phyloP scores from a whole-genome alignment of 2,797 vertebrate species.

The Acrossocheilus wenchowensis region DNA sequence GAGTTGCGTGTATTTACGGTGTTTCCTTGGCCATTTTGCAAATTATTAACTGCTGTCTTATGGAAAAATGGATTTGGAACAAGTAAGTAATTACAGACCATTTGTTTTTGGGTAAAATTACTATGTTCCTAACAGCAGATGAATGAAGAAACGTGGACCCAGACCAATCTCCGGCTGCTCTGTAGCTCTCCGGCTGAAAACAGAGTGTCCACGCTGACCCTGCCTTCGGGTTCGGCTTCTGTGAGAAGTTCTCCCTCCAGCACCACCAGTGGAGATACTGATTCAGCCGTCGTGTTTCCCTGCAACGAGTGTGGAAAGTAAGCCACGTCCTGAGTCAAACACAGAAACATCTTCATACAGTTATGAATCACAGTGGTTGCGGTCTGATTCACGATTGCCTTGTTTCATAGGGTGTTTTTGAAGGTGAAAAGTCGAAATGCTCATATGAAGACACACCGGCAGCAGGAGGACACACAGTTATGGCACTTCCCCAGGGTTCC shows the following conservation, averaged over 20 bases:
- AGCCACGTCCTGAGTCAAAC: slow-evolving; percentile 60
- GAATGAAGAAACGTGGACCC: slow-evolving; percentile 81
- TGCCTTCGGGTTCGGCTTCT: slow-evolving; percentile 74
- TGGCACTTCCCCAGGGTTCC: slow-evolving; percentile 49
- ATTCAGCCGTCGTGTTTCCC: slow-evolving; percentile 82
- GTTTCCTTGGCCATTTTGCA: not conserved
- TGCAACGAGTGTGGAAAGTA: slow-evolving; percentile 89
- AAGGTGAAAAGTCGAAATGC: slow-evolving; percentile 91
- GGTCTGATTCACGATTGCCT: not conserved
- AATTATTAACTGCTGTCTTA: not conserved
- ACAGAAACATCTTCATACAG: slow-evolving; percentile 1
- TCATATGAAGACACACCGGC: slow-evolving; percentile 89
- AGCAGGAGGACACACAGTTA: slow-evolving; percentile 72
- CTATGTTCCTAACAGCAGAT: slow-evolving; percentile 82
- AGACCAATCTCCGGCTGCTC: slow-evolving; percentile 74
- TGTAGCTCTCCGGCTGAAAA: slow-evolving; percentile 68
- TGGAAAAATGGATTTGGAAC: not conserved
- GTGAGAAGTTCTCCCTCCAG: slow-evolving; percentile 85
- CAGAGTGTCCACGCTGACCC: slow-evolving; percentile 74
- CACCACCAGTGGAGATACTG: slow-evolving; percentile 84
- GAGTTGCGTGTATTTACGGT: not conserved
- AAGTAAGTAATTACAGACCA: not conserved
- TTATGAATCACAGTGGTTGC: slow-evolving; percentile 8
- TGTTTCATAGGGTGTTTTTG: slow-evolving; percentile 81
- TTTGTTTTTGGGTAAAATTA: slow-evolving; percentile 54